Base-by-base conservation (phyloP, 1,140 invertebrate genomes). In the Pollicipes pollicipes region DNA sequence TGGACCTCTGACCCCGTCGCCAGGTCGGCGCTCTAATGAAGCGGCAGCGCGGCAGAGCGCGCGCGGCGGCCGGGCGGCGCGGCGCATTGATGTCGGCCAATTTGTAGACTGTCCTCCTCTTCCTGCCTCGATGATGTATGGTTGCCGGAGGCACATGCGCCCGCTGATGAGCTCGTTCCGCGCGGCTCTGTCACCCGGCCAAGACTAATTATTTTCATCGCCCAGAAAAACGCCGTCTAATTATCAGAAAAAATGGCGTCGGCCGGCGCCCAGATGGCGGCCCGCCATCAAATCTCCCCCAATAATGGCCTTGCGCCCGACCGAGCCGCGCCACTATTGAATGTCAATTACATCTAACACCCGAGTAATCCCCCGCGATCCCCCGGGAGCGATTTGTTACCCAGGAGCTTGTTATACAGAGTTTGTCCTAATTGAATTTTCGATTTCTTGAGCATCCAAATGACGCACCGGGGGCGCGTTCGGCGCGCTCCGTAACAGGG, bases 341-440 rank as follows among this genome's bases (percentile, higher is more conserved):
- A 58, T 58, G 45, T 58, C 45, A 58, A 58, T 58, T 58, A 58
- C 45, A 58, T 10, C 45, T 58, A 58, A 58, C 45, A 24, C 45
- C 45, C 45, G 32, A 58, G 45, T 58, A 58, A 58, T 58, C 45
- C 45, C 45, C 6, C 45, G 17, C 13, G 13, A 2, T 2, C 45
- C 45, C 45, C 17, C 13, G 45, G 45, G 45, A 58, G 45, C 45
- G 45, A 58, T 58, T 58, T 58, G 45, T 58, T 58, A 58, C 45
- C 45, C 45, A 58, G 24, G 45, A 58, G 45, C 45, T 58, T 58
- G 45, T 58, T 58, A 58, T 58, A 58, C 45, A 58, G 45, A 58
- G 45, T 58, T 58, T 58, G 45, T 58, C 45, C 45, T 58, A 58
- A 58, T 58, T 58, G 45, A 58, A 58, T 58, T 58, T 58, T 58